phyloP scores from a whole-genome alignment of 1,140 invertebrate genomes.

The Littorina saxatilis region DNA sequence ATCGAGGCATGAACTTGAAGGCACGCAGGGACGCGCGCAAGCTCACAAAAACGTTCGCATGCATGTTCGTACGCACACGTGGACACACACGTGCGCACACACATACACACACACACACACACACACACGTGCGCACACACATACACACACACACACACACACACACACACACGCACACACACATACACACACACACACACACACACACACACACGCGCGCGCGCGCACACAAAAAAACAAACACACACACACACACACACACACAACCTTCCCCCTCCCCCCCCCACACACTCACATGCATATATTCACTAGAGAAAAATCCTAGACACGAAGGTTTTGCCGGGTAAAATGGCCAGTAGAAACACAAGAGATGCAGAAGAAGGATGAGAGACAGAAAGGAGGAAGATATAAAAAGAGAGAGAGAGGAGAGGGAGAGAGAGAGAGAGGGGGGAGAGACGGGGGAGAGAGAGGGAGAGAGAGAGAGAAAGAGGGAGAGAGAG shows the following conservation, averaged over 20 bases:
- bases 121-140: background rate
- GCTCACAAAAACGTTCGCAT: background rate
- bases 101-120: slow-evolving; percentile 8
- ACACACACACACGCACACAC: slow-evolving; percentile 11
- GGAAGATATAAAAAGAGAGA: too few relatives aligned
- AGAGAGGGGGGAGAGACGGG: too few relatives aligned
- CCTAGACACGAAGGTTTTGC: too few relatives aligned
- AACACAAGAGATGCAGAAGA: too few relatives aligned
- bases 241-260: background rate
- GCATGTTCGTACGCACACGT: background rate
- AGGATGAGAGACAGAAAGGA: too few relatives aligned
- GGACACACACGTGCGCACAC: background rate
- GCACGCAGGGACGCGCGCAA: background rate
- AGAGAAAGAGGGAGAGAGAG: too few relatives aligned
- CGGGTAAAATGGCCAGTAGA: too few relatives aligned
- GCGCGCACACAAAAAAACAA: background rate
- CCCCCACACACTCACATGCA: too few relatives aligned
- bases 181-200: slow-evolving; percentile 11
- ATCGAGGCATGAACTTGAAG: background rate
- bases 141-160: slow-evolving; percentile 5
- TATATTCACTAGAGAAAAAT: too few relatives aligned
- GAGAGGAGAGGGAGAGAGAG: too few relatives aligned
- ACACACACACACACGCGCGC: background rate
- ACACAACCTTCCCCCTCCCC: background rate
- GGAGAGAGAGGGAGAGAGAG: too few relatives aligned